These are phyloP conservation scores for Elachura formosa DNA, from an alignment of 2,113 vertebrate species.

Conservation along the genomic window DNA sequence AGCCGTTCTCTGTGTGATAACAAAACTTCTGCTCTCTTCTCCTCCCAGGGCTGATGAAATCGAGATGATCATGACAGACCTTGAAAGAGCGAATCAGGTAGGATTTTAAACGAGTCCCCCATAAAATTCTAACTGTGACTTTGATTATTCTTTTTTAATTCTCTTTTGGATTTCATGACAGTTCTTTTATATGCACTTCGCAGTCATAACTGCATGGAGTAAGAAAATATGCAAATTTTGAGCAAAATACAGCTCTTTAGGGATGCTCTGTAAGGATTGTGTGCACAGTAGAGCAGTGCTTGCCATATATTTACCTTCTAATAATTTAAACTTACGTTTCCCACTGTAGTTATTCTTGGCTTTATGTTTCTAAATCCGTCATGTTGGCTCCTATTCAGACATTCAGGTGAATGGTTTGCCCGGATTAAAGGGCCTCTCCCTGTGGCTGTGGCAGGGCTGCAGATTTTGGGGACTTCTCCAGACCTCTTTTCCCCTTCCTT, in stretches of 20 bases:
- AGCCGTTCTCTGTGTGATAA: neutral
- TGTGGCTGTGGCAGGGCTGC: neutral
- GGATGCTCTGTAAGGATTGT: neutral
- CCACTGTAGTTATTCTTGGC: neutral
- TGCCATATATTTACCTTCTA: slow-evolving; percentile 1
- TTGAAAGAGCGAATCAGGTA: slow-evolving; percentile 99
- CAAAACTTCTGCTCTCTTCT: slow-evolving; percentile 21
- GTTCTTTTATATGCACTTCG: neutral
- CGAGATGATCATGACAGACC: slow-evolving; percentile 99
- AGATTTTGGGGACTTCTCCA: neutral
- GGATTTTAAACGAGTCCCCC: neutral
- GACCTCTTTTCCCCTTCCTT: neutral
- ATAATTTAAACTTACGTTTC: neutral
- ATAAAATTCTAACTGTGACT: neutral
- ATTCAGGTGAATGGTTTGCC: neutral
- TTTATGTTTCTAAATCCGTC: neutral
- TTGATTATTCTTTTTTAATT: neutral
- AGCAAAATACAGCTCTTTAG: neutral
- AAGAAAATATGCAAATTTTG: slow-evolving; percentile 14
- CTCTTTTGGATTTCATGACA: neutral
- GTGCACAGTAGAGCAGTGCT: neutral
- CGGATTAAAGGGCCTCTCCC: neutral
- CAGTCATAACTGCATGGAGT: neutral
- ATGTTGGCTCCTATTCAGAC: neutral
- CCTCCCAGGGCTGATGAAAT: slow-evolving; percentile 91